phyloP scores from a whole-genome alignment of 1,140 invertebrate species.

The Palaemon carinicauda region DNA sequence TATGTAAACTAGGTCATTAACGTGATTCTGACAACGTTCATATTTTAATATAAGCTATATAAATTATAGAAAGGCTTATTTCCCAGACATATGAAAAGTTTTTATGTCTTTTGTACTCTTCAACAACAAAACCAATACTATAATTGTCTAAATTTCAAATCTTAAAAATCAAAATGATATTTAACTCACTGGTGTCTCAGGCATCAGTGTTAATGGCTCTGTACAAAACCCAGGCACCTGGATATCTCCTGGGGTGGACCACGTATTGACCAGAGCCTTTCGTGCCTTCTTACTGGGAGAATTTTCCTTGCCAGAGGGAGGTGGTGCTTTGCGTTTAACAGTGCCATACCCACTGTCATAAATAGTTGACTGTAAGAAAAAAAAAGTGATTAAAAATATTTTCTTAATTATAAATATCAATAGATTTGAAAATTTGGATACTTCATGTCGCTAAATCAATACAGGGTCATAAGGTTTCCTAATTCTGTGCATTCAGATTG shows the following conservation, averaged over 20 bases:
- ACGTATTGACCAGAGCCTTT: conserved; percentile 78
- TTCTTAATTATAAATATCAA: no score
- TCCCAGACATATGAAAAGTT: background rate
- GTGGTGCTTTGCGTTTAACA: conserved; percentile 65
- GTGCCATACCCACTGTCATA: conserved; percentile 73
- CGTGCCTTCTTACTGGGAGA: conserved; percentile 74
- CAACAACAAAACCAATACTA: background rate
- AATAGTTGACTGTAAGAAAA: conserved; percentile 62
- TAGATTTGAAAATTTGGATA: background rate
- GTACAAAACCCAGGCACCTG: conserved; percentile 63
- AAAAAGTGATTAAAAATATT: background rate
- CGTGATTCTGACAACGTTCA: no score
- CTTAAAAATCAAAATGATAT: background rate
- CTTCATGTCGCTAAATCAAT: background rate
- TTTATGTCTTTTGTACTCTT: background rate
- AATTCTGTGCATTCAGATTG: no score
- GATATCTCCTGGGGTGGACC: conserved; percentile 70
- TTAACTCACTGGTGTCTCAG: conserved; percentile 79
- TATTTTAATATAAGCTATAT: no score
- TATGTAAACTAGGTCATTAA: no score
- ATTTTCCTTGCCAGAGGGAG: conserved; percentile 57
- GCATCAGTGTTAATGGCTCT: conserved; percentile 72
- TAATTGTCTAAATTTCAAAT: no score
- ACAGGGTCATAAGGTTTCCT: no score
- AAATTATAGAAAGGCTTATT: background rate